Percentiles rank a stretch among this genome's conserved stretches.
Evolutionary conservation across 2,888 invertebrate species (phyloP).

Genomic region (Opisthograptis luteolata): DNA sequence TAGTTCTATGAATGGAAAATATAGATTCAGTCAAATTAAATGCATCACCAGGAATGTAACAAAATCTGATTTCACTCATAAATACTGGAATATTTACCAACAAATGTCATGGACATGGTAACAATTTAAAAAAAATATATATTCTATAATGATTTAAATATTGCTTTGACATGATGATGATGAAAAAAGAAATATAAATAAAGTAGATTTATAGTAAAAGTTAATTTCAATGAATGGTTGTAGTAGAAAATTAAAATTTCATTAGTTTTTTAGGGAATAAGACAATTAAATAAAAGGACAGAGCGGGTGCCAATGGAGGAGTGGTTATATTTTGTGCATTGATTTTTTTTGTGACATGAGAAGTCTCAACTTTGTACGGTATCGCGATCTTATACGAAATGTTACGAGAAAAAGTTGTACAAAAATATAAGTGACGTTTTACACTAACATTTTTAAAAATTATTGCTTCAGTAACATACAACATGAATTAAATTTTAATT

Average conservation of each 20-base stretch:
- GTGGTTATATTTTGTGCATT: constrained; percentile 31
- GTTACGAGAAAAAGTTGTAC: too few relatives aligned
- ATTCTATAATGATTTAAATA: constrained; percentile 41
- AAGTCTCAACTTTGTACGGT: constrained; percentile 17
- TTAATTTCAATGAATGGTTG: constrained; percentile 21
- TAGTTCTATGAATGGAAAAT: constrained; percentile 12
- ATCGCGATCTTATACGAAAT: too few relatives aligned
- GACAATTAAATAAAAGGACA: constrained; percentile 16
- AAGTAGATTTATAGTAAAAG: constrained; percentile 38
- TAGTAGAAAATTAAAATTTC: constrained; percentile 24
- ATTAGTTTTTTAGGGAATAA: constrained; percentile 16
- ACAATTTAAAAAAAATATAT: constrained; percentile 19
- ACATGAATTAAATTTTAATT: too few relatives aligned
- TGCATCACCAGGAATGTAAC: constrained; percentile 38
- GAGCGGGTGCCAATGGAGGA: constrained; percentile 47
- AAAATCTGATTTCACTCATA: constrained; percentile 6
- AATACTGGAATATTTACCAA: constrained; percentile 18
- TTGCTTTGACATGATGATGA: constrained; percentile 28
- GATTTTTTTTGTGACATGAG: constrained; percentile 28
- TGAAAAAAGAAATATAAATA: constrained; percentile 31
- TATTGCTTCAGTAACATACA: too few relatives aligned
- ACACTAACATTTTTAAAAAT: too few relatives aligned
- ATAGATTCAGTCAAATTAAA: constrained; percentile 30
- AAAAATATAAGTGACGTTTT: too few relatives aligned
- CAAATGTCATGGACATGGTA: constrained; percentile 42